A percentile compares a stretch with the other conserved stretches of the same genome.
These are phyloP conservation scores for Sepioteuthis lessoniana DNA, from an alignment of 2,888 invertebrate genomes.

Conservation along the genomic window DNA sequence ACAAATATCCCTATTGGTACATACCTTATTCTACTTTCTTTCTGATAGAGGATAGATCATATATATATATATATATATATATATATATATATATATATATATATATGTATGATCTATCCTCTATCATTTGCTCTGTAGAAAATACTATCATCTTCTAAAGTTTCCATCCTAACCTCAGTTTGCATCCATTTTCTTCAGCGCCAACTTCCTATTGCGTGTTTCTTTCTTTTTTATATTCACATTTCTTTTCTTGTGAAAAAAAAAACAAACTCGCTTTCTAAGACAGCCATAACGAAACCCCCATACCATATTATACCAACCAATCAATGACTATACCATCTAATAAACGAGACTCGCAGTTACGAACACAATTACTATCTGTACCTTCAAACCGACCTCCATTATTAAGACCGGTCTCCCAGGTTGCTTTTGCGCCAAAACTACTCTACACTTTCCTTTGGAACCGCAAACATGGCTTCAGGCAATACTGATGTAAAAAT, in stretches of 20 bases:
- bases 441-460: neutral
- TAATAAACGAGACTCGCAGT: neutral
- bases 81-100: too few species aligned
- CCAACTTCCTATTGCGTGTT: too few species aligned
- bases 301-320: neutral
- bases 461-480: neutral
- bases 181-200: too few species aligned
- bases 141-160: too few species aligned
- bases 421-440: neutral
- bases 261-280: neutral
- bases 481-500: neutral
- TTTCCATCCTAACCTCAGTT: too few species aligned
- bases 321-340: neutral
- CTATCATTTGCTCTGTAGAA: too few species aligned
- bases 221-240: too few species aligned
- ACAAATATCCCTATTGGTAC: too few species aligned
- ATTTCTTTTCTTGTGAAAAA: neutral
- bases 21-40: too few species aligned
- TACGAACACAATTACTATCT: slow-evolving; percentile 16
- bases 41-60: too few species aligned
- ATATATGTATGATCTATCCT: too few species aligned
- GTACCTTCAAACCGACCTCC: neutral
- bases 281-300: neutral
- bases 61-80: too few species aligned
- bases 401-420: neutral